Percentiles rank a stretch among this genome's conserved stretches.
These are phyloP conservation scores for Heliconius ismenius DNA, from an alignment of 2,888 invertebrate species.

Conservation along the genomic window DNA sequence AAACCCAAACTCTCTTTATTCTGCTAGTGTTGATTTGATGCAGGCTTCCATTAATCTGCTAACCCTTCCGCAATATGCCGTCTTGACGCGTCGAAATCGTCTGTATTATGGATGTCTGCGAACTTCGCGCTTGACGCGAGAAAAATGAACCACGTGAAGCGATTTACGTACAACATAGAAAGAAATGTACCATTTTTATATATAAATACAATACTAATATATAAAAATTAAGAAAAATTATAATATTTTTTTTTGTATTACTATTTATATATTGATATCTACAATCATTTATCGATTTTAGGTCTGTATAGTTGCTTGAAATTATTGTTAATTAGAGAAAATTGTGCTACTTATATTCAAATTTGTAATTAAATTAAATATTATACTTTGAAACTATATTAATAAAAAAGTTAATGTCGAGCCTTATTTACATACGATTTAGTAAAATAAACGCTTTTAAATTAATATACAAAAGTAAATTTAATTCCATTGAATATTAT, in stretches of 20 bases:
- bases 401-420: neutral
- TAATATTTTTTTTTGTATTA: too few relatives aligned
- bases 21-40: constrained; percentile 32
- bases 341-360: neutral
- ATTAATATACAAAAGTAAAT: constrained; percentile 1
- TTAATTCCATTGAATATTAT: constrained; percentile 14
- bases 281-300: too few relatives aligned
- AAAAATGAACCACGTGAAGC: constrained; percentile 78
- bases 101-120: constrained; percentile 78
- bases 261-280: too few relatives aligned
- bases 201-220: neutral
- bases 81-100: constrained; percentile 78
- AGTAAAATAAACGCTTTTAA: neutral
- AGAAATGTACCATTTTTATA: neutral
- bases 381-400: neutral
- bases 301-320: too few relatives aligned
- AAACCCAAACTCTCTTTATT: constrained; percentile 9
- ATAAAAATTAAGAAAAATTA: neutral
- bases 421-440: neutral
- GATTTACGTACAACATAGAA: constrained; percentile 55
- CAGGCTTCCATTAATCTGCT: constrained; percentile 45
- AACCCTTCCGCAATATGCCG: constrained; percentile 76
- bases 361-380: neutral
- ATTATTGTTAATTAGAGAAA: too few relatives aligned
- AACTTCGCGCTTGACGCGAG: constrained; percentile 77